Conservation (phyloP, 1,140 invertebrate genomes). For the Contarinia nasturtii region DNA sequence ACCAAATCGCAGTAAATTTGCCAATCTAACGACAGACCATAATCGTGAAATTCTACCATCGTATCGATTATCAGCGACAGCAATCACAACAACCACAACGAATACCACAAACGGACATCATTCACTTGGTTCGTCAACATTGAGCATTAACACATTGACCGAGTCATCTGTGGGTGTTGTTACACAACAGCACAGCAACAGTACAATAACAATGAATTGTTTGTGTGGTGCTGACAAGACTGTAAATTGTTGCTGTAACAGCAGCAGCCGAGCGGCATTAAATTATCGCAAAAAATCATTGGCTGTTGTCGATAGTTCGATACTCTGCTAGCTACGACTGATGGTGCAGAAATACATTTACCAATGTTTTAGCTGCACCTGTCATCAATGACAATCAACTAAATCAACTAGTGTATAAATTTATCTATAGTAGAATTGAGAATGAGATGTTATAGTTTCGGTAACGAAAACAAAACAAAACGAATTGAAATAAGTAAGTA, state of each 20-base stretch:
- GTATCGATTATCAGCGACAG: neutral
- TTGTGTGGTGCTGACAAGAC: neutral
- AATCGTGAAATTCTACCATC: neutral
- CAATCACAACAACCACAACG: slow-evolving; percentile 1
- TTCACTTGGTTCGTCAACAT: neutral
- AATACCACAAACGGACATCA: neutral
- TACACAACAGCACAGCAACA: neutral
- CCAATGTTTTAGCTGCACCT: neutral
- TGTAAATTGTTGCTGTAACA: neutral
- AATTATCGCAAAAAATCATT: neutral
- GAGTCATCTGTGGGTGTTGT: neutral
- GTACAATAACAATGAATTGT: neutral
- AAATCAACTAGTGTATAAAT: neutral
- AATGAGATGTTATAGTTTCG: neutral
- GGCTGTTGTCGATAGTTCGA: slow-evolving; percentile 1
- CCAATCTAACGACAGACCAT: neutral
- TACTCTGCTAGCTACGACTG: neutral
- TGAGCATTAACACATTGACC: neutral
- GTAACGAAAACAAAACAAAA: neutral
- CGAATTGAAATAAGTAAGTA: too few relatives aligned
- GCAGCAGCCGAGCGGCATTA: neutral
- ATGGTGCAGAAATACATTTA: too few relatives aligned
- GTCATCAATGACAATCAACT: too few relatives aligned
- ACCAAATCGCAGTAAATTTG: neutral
- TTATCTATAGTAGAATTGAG: neutral